These are phyloP conservation scores for Halcyon leucocephala DNA, from an alignment of 2,797 vertebrate species.

Conservation along the genomic window DNA sequence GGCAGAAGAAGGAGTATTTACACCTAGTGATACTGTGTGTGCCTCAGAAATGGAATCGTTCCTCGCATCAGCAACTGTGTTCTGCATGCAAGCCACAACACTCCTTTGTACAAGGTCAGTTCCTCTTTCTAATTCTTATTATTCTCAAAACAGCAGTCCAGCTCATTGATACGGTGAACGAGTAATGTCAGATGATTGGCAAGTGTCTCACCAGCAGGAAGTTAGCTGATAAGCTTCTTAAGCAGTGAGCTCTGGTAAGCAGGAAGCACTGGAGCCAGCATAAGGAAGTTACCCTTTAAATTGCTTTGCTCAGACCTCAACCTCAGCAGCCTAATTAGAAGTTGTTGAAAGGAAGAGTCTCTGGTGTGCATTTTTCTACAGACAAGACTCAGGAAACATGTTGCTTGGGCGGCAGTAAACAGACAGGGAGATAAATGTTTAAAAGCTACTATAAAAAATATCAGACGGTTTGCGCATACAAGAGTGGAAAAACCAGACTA, in stretches of 20 bases:
- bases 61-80: neutral
- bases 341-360: constrained; percentile 56
- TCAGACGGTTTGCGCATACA: neutral
- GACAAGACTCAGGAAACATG: constrained; percentile 47
- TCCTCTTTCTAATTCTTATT: constrained; percentile 49
- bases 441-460: constrained; percentile 48
- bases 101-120: constrained; percentile 51
- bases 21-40: neutral
- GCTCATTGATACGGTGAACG: constrained; percentile 52
- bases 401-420: constrained; percentile 37
- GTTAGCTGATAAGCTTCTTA: constrained; percentile 72
- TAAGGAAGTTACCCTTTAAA: constrained; percentile 69
- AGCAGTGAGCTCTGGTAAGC: constrained; percentile 60
- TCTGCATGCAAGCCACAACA: neutral
- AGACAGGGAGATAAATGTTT: constrained; percentile 53
- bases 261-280: constrained; percentile 58
- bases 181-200: constrained; percentile 59
- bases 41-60: neutral
- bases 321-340: constrained; percentile 64
- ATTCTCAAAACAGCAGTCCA: constrained; percentile 44
- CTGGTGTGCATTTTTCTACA: constrained; percentile 50
- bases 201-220: constrained; percentile 62
- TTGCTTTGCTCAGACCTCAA: constrained; percentile 57
- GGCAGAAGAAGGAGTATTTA: neutral
- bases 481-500: constrained; percentile 19